phyloP scores from a whole-genome alignment of 2,888 invertebrate species.

The Tanypteryx hageni region DNA sequence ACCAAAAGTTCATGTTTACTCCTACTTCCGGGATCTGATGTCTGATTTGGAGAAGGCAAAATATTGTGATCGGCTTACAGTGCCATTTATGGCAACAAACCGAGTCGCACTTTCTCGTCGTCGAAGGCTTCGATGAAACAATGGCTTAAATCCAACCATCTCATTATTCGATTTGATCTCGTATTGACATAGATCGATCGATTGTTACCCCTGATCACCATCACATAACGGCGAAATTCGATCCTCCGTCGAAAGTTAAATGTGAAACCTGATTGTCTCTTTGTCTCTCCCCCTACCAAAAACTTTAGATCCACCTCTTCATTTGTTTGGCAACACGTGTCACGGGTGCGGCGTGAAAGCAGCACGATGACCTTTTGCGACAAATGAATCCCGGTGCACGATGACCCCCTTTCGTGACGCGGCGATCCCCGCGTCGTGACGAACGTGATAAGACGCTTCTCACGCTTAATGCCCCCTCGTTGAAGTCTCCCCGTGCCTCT shows the following conservation, averaged over 20 bases:
- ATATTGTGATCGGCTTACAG: no score
- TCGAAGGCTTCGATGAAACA: no score
- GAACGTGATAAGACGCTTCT: constrained; percentile 31
- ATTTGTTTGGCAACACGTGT: constrained; percentile 60
- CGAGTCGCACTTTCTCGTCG: no score
- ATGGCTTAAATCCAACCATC: no score
- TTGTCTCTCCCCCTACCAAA: neutral
- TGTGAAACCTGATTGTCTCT: neutral
- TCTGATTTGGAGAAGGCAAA: no score
- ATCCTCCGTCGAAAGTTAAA: neutral
- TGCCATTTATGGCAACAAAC: no score
- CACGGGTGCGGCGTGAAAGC: constrained; percentile 44
- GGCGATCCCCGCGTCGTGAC: constrained; percentile 43
- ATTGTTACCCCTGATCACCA: no score
- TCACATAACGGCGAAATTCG: neutral
- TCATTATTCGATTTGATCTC: no score
- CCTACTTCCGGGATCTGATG: no score
- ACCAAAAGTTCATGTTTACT: no score
- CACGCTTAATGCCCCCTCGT: neutral
- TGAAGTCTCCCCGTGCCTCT: neutral
- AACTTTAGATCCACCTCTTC: neutral
- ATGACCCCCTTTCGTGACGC: constrained; percentile 61
- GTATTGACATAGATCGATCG: no score
- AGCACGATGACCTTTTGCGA: constrained; percentile 63
- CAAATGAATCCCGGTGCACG: constrained; percentile 45